These are phyloP conservation scores for Rotaria sp. DNA, from an alignment of 2,888 invertebrate species.

Conservation along the genomic window DNA sequence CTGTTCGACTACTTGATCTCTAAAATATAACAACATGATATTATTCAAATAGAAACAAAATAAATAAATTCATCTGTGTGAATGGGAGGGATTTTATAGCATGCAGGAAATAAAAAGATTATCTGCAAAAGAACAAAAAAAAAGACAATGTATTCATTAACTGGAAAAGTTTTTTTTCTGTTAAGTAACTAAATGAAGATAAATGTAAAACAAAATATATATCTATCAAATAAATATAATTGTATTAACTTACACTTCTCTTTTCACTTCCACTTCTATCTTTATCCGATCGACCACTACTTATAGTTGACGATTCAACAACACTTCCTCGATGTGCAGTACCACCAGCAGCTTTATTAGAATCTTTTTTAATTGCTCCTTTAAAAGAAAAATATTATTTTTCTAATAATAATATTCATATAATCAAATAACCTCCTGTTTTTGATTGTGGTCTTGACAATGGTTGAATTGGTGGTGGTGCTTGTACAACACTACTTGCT, in stretches of 20 bases:
- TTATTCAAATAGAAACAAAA: too few relatives aligned
- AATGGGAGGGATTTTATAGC: not conserved
- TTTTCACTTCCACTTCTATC: not conserved
- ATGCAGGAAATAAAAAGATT: not conserved
- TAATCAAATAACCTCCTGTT: not conserved
- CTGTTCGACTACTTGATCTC: slow-evolving; percentile 41
- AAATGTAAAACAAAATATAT: not conserved
- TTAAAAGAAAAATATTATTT: not conserved
- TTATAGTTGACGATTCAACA: not conserved
- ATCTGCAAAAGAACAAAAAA: not conserved
- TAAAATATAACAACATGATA: not conserved
- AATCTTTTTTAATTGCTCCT: not conserved
- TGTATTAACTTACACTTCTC: not conserved
- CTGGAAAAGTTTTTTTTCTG: not conserved
- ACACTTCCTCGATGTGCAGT: not conserved
- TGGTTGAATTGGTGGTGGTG: not conserved
- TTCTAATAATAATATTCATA: too few relatives aligned
- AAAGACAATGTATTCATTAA: not conserved
- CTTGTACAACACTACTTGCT: not conserved
- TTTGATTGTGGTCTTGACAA: slow-evolving; percentile 35
- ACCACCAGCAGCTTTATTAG: not conserved
- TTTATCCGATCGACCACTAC: not conserved
- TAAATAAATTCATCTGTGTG: not conserved
- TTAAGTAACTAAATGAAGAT: not conserved
- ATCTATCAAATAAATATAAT: not conserved